Evolutionary conservation across 2,797 vertebrate genomes (phyloP), one percentile per base, ranked within the genome.

Genomic region (Periophthalmus magnuspinnatus): DNA sequence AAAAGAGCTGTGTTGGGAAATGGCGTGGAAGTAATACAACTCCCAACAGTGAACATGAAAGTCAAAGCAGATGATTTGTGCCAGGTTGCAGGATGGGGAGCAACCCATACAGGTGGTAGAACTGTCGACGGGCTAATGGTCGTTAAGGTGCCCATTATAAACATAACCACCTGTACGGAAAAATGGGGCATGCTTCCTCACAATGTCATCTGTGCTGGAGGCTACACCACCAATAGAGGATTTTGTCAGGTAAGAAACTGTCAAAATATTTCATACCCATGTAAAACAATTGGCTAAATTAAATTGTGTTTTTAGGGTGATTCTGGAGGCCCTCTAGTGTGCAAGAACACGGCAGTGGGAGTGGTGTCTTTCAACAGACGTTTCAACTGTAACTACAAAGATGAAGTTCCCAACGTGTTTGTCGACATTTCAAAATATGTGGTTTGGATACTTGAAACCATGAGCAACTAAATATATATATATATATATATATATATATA

Each of bases 311-410:
- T 45, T 70, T 21, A 91, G 90, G 87, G 86, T 2, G 89, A 92
- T 72, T 90, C 82, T 6, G 91, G 91, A 9, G 89, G 88, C 2
- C 91, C 89, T 48, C 74, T 92, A 65, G 84, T 92, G 78, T 82
- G 47, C 58, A 7, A n/a, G 3, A 60, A 60, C n/a, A 60, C 32
- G 36, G 58, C 58, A 60, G 33, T 60, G 58, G 91, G 90, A 1
- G 50, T 91, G 0, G 85, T 85, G 14, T 90, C 89, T 11, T 90
- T 86, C 67, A 87, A 89, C 7, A 22, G 1, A 45, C 0, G 7
- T 16, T 0, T 0, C 1, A 60, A 73, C 21, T 91, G 88, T 22
- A 0, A 19, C 17, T 84, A 89, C 45, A 74, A 83, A 50, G 6
- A 84, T 24, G 5, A 22, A 13, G 0, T 55, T 1, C 86, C 90